Base-by-base conservation (phyloP, 1,140 invertebrate species). In the Eubasilissa regina region DNA sequence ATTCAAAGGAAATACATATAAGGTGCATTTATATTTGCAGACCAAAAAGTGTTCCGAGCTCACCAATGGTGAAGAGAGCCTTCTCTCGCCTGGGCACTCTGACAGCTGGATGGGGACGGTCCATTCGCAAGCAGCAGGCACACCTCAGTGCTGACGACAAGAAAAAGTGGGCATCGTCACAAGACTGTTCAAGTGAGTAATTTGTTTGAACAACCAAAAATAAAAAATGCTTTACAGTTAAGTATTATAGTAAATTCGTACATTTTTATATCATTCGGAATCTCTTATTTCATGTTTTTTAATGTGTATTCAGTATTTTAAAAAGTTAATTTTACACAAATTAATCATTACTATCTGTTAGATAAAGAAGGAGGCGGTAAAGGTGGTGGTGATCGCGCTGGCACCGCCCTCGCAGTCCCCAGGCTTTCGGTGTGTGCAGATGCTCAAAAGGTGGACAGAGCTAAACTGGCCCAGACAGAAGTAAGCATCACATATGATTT, bases 31-130 rank as follows among this genome's bases (percentile, higher is more conserved):
- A 51, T 3, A 35, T n/a, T 84, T 91, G 86, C 75, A 89, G 95
- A 85, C 95, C 96, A 80, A 97, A 97, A 91, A 97, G 96, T 86
- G 96, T 97, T 45, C 96, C 96, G 3, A 97, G 95, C 82, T 97
- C 96, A 45, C 97, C 97, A n/a, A 97, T 97, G 95, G 95, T 97
- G 79, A 97, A 97, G 87, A 91, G 97, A 44, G 96, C 96, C 3
- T 97, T 98, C 86, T 96, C 95, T 6, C 91, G 96, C 43, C 88
- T 98, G 64, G 95, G 96, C 12, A 96, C 94, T 7, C 93, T 97
- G 76, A 97, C 96, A 9, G 95, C 96, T 0, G 95, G 96, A 62
- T 97, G 96, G 95, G 96, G 96, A 4, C 90, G 94, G 25, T 95
- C 94, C 19, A 96, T 95, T 80, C 90, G 94, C 75, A 94, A 94